Conservation (phyloP, 2,797 vertebrate species). For the Gadopsis marmoratus region DNA sequence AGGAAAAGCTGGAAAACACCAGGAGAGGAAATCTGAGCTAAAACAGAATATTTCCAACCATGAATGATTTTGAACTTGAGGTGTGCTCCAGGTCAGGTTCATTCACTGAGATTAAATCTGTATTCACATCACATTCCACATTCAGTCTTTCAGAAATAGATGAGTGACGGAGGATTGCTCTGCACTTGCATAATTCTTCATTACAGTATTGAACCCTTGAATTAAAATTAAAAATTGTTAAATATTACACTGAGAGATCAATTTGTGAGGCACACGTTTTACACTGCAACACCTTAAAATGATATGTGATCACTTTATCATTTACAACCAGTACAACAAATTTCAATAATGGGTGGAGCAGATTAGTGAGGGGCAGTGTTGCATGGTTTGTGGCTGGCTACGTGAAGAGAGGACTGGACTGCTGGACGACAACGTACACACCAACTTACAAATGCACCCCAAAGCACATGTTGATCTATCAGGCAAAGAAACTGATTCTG, state of each 20-base stretch:
- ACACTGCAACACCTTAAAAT: not conserved
- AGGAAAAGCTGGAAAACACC: constrained; percentile 25
- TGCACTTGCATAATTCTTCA: constrained; percentile 11
- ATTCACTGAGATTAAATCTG: constrained; percentile 28
- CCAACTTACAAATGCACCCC: not conserved
- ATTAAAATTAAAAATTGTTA: not conserved
- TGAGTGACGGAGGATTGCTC: not conserved
- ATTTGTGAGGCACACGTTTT: constrained; percentile 4
- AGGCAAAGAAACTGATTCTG: not conserved
- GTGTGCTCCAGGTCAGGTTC: constrained; percentile 5
- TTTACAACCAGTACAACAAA: constrained; percentile 11
- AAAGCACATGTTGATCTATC: not conserved
- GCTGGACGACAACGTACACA: not conserved
- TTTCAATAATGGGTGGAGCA: not conserved
- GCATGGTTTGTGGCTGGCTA: not conserved
- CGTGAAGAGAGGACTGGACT: not conserved
- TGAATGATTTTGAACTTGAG: constrained; percentile 51
- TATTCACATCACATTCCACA: constrained; percentile 19
- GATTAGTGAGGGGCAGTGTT: not conserved
- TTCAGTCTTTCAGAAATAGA: not conserved
- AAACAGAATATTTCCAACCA: constrained; percentile 23
- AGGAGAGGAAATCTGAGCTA: constrained; percentile 3
- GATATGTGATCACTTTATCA: not conserved
- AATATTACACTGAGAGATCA: not conserved
- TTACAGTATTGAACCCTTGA: not conserved